Evolutionary conservation across 2,888 invertebrate genomes (phyloP).

Genomic region (Brenthis ino): DNA sequence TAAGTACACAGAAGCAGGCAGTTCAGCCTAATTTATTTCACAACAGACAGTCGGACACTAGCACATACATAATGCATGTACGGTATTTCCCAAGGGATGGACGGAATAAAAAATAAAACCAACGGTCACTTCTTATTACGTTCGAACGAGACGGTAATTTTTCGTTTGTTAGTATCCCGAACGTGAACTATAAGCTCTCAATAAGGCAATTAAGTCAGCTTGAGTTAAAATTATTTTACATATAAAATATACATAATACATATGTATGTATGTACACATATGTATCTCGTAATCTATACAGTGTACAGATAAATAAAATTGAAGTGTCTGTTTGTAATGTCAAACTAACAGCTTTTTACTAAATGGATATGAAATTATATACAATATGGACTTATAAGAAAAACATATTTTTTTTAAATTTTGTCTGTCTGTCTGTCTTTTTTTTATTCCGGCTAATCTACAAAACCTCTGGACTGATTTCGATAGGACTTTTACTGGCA

Average conservation of each 20-base stretch:
- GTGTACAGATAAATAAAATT: neutral
- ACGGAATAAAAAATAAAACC: slow-evolving; percentile 28
- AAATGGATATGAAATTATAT: neutral
- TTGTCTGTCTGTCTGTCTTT: no score
- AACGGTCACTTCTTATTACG: slow-evolving; percentile 29
- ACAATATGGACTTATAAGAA: neutral
- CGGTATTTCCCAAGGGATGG: slow-evolving; percentile 30
- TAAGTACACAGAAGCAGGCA: slow-evolving; percentile 9
- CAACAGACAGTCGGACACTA: slow-evolving; percentile 23
- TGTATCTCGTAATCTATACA: neutral
- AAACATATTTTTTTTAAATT: neutral
- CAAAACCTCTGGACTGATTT: no score
- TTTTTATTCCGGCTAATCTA: no score
- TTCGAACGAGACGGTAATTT: slow-evolving; percentile 18
- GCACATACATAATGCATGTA: slow-evolving; percentile 27
- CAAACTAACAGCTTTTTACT: no score
- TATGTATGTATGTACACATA: neutral
- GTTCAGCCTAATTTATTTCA: slow-evolving; percentile 22
- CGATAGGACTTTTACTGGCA: no score
- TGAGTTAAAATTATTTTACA: no score
- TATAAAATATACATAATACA: no score
- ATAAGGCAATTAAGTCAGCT: no score
- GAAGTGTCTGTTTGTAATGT: no score
- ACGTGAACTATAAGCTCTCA: neutral
- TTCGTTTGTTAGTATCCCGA: slow-evolving; percentile 16